A percentile compares a stretch with the other conserved stretches of the same genome.
These are phyloP conservation scores for Otolemur garnettii DNA, from an alignment of 2,113 vertebrate species.

Conservation along the genomic window DNA sequence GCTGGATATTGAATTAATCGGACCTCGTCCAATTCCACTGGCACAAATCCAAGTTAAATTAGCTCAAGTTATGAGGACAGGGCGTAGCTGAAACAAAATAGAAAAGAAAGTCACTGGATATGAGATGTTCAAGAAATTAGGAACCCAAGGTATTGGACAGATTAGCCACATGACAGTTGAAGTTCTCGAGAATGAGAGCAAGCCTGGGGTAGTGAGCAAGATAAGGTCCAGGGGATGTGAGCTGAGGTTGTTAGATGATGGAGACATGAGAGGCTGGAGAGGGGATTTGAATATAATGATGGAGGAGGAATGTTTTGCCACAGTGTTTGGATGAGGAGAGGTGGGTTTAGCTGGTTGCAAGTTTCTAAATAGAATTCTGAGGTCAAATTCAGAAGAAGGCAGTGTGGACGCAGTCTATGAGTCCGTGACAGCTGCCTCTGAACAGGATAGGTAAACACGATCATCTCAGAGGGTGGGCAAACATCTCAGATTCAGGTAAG, in stretches of 20 bases:
- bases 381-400: conserved; percentile 45
- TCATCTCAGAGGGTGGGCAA: not conserved
- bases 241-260: not conserved
- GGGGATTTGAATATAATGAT: not conserved
- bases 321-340: not conserved
- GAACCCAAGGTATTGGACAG: not conserved
- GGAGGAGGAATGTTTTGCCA: not conserved
- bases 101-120: conserved; percentile 36
- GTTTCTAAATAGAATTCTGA: conserved; percentile 58
- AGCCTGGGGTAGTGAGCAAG: not conserved
- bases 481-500: conserved; percentile 43
- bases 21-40: not conserved
- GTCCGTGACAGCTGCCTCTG: conserved; percentile 28
- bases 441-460: not conserved
- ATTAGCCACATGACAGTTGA: not conserved
- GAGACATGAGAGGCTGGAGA: not conserved
- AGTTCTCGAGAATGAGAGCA: conserved; percentile 47
- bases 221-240: not conserved
- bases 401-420: not conserved
- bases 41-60: conserved; percentile 61
- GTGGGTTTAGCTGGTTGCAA: not conserved
- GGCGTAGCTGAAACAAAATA: conserved; percentile 21
- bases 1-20: conserved; percentile 31
- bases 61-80: not conserved
- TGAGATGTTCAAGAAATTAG: conserved; percentile 13